These are phyloP conservation scores for Elephas maximus DNA, from an alignment of 2,113 vertebrate genomes.

Conservation along the genomic window DNA sequence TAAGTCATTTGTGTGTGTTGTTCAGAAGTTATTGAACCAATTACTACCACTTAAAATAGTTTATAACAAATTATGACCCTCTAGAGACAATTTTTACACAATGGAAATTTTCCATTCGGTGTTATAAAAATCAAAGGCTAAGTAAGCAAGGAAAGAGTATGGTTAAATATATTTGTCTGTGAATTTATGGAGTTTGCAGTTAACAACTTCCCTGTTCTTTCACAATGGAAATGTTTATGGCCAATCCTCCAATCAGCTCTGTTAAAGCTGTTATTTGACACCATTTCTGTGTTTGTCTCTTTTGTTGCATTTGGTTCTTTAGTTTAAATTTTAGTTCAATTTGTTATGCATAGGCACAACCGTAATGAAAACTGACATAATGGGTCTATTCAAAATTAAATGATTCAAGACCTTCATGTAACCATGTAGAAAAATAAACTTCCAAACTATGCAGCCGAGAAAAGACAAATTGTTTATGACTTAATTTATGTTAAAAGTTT, in stretches of 20 bases:
- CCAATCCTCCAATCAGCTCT: neutral
- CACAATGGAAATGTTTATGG: constrained; percentile 10
- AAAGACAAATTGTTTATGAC: constrained; percentile 46
- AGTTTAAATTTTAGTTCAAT: constrained; percentile 61
- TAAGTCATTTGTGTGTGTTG: neutral
- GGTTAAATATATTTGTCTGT: neutral
- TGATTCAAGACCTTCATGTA: constrained; percentile 68
- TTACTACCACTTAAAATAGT: neutral
- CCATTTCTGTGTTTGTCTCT: constrained; percentile 34
- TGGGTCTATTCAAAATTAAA: constrained; percentile 73
- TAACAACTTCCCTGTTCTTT: neutral
- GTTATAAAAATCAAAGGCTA: constrained; percentile 18
- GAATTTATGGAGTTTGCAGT: neutral
- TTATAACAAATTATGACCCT: neutral
- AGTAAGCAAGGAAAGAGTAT: neutral
- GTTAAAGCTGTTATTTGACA: neutral
- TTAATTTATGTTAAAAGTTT: constrained; percentile 60
- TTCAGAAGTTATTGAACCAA: constrained; percentile 1
- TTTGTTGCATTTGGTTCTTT: constrained; percentile 43
- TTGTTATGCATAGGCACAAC: neutral
- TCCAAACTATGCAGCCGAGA: constrained; percentile 23
- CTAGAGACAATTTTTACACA: neutral
- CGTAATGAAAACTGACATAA: constrained; percentile 69
- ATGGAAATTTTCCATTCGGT: neutral
- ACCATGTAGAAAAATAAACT: constrained; percentile 57